These are phyloP conservation scores for Iphiclides podalirius DNA, from an alignment of 2,888 invertebrate species.

Conservation along the genomic window DNA sequence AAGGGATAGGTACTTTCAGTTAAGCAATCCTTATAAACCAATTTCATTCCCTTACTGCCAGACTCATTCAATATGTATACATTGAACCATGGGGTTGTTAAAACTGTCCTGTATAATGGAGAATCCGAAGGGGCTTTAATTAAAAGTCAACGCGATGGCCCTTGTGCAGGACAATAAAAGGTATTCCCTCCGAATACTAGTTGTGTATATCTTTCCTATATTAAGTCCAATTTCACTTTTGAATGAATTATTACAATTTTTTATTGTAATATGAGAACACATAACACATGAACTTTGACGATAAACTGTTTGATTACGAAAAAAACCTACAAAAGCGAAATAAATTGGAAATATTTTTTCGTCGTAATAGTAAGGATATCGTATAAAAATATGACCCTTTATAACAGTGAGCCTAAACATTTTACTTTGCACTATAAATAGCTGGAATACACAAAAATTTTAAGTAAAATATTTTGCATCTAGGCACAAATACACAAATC, in stretches of 20 bases:
- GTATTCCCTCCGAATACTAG: constrained; percentile 56
- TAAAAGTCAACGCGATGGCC: constrained; percentile 67
- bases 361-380: too few relatives aligned
- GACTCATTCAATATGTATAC: constrained; percentile 25
- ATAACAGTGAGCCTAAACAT: too few relatives aligned
- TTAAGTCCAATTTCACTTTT: constrained; percentile 37
- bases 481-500: neutral
- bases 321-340: too few relatives aligned
- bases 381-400: too few relatives aligned
- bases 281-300: too few relatives aligned
- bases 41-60: constrained; percentile 19
- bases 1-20: constrained; percentile 5
- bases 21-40: constrained; percentile 21
- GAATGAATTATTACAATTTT: too few relatives aligned
- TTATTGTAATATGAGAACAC: too few relatives aligned
- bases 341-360: too few relatives aligned
- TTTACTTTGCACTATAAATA: too few relatives aligned
- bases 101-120: constrained; percentile 67
- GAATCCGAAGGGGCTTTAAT: constrained; percentile 69
- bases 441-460: too few relatives aligned
- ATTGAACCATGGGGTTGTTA: constrained; percentile 51
- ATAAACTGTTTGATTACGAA: too few relatives aligned
- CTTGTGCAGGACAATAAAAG: constrained; percentile 61
- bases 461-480: too few relatives aligned
- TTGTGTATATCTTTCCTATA: constrained; percentile 34